Conservation (phyloP, 64 coral and sea anemone species). For the Catalaphyllia jardinei region DNA sequence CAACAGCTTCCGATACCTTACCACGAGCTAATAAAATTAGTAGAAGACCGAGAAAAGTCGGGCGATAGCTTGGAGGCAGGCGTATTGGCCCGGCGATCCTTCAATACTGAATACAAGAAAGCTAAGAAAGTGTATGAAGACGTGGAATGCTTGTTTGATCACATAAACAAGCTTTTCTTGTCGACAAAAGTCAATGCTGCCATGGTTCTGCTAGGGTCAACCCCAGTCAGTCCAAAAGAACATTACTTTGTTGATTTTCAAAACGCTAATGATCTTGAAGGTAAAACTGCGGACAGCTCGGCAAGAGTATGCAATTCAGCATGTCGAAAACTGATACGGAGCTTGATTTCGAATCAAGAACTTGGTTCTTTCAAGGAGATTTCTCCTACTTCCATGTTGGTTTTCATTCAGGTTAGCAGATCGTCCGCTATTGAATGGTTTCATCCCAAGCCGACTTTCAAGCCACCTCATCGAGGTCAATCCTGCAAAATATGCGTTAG, state of each 20-base stretch:
- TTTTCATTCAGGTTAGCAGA: slow-evolving; percentile 70
- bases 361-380: slow-evolving; percentile 76
- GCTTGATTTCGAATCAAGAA: slow-evolving; percentile 75
- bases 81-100: background rate
- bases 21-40: slow-evolving; percentile 66
- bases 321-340: slow-evolving; percentile 83
- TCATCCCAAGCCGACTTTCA: slow-evolving; percentile 84
- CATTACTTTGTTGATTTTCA: slow-evolving; percentile 49
- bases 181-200: slow-evolving; percentile 32
- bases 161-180: slow-evolving; percentile 51
- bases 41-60: slow-evolving; percentile 30
- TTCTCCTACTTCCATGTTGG: slow-evolving; percentile 78
- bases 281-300: background rate
- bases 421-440: slow-evolving; percentile 69
- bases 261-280: background rate
- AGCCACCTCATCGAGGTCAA: slow-evolving; percentile 75
- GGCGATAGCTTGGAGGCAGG: background rate
- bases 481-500: slow-evolving; percentile 58
- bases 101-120: slow-evolving; percentile 57
- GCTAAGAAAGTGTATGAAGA: slow-evolving; percentile 54
- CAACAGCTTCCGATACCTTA: slow-evolving; percentile 84
- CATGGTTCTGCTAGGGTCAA: slow-evolving; percentile 66
- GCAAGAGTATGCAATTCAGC: slow-evolving; percentile 29
- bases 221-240: slow-evolving; percentile 77
- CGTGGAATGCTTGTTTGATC: slow-evolving; percentile 56